A percentile compares a stretch with the other conserved stretches of the same genome.
Evolutionary conservation across 2,113 vertebrate genomes (phyloP).

Genomic region (Rhineura floridana): DNA sequence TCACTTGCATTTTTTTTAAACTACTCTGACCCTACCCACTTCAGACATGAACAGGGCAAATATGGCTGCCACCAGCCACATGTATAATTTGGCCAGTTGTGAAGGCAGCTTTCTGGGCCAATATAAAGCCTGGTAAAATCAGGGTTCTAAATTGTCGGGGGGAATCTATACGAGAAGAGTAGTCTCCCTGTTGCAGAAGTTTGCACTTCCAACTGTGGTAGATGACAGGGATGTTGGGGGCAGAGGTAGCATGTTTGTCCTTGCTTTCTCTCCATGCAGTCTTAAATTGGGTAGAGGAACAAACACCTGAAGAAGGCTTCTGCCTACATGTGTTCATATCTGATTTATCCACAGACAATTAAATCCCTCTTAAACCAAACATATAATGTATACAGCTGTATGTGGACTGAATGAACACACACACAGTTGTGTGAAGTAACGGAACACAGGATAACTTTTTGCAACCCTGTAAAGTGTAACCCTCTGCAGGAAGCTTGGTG

Average conservation of each 20-base stretch:
- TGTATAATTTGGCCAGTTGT: neutral
- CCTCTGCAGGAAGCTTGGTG: no score
- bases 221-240: neutral
- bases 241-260: neutral
- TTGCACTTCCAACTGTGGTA: neutral
- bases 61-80: neutral
- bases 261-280: neutral
- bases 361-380: neutral
- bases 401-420: neutral
- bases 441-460: no score
- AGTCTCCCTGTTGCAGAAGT: neutral
- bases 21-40: neutral
- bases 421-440: no score
- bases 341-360: neutral
- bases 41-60: neutral
- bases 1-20: neutral
- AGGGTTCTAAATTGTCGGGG: no score
- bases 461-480: no score
- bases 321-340: neutral
- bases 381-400: neutral
- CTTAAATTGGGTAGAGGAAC: neutral
- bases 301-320: neutral
- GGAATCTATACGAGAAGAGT: no score
- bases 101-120: neutral
- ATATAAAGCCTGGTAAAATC: neutral